phyloP scores from a whole-genome alignment of 2,888 invertebrate genomes.

The Platycheirus albimanus region DNA sequence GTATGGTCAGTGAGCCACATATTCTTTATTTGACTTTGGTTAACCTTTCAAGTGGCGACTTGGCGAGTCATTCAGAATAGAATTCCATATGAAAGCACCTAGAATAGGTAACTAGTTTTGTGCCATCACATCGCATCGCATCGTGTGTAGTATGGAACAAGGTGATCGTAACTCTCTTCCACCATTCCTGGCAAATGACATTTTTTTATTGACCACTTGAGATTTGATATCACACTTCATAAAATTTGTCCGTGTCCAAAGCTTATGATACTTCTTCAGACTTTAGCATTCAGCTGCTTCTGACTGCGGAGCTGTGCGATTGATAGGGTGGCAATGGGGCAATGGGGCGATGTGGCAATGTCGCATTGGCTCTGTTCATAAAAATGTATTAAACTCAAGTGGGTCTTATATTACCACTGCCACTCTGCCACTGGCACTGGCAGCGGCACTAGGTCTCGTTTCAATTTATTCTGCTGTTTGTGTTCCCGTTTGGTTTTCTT shows the following conservation, averaged over 20 bases:
- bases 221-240: conserved; percentile 74
- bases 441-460: conserved; percentile 63
- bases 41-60: conserved; percentile 41
- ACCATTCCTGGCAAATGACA: conserved; percentile 67
- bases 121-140: no score
- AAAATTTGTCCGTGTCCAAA: conserved; percentile 72
- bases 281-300: conserved; percentile 52
- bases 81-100: conserved; percentile 21
- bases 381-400: conserved; percentile 73
- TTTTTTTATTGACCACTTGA: conserved; percentile 74
- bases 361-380: conserved; percentile 47
- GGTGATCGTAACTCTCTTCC: conserved; percentile 64
- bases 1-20: conserved; percentile 56
- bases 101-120: not conserved
- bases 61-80: conserved; percentile 19
- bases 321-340: conserved; percentile 73
- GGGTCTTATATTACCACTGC: conserved; percentile 65
- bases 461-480: conserved; percentile 73
- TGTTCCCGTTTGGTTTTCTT: conserved; percentile 62
- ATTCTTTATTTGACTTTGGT: conserved; percentile 60
- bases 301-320: conserved; percentile 62
- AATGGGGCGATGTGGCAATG: no score
- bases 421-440: conserved; percentile 58
- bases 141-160: conserved; percentile 7
- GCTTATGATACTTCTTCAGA: conserved; percentile 66